Percentiles rank a stretch among this genome's conserved stretches.
Conservation (phyloP, 2,888 invertebrate genomes). For the Apamea sordens region DNA sequence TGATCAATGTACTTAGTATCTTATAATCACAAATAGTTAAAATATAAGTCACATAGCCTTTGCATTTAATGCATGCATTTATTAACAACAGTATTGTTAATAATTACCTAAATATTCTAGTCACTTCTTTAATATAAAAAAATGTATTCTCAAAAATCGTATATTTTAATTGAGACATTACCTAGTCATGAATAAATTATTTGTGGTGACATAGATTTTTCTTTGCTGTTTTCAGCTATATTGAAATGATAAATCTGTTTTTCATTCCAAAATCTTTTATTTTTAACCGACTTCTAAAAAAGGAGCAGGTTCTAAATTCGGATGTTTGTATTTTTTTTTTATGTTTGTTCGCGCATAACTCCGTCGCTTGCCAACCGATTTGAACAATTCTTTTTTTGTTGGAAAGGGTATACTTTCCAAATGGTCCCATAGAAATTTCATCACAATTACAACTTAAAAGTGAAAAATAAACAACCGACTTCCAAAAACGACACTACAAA, state of each 20-base stretch:
- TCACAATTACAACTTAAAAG: too few relatives aligned
- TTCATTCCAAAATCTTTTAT: neutral
- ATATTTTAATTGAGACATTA: conserved; percentile 16
- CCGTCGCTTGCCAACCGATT: too few relatives aligned
- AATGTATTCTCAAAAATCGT: neutral
- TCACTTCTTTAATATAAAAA: neutral
- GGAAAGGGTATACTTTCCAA: too few relatives aligned
- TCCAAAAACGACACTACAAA: too few relatives aligned
- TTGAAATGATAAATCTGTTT: neutral
- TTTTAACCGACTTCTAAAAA: too few relatives aligned
- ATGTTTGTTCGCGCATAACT: too few relatives aligned
- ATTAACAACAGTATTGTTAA: neutral
- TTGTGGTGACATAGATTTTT: conserved; percentile 2
- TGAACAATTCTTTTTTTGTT: too few relatives aligned
- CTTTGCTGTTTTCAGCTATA: neutral
- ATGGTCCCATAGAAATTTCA: too few relatives aligned
- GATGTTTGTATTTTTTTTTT: too few relatives aligned
- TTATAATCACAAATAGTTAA: neutral
- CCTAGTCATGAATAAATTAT: conserved; percentile 40
- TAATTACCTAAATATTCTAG: conserved; percentile 31
- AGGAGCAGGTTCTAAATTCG: too few relatives aligned
- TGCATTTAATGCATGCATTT: conserved; percentile 30
- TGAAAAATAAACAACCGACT: too few relatives aligned
- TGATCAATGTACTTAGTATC: conserved; percentile 5
- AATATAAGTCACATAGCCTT: neutral